These are phyloP conservation scores for Alosa alosa DNA, from an alignment of 2,113 vertebrate species.

Conservation along the genomic window DNA sequence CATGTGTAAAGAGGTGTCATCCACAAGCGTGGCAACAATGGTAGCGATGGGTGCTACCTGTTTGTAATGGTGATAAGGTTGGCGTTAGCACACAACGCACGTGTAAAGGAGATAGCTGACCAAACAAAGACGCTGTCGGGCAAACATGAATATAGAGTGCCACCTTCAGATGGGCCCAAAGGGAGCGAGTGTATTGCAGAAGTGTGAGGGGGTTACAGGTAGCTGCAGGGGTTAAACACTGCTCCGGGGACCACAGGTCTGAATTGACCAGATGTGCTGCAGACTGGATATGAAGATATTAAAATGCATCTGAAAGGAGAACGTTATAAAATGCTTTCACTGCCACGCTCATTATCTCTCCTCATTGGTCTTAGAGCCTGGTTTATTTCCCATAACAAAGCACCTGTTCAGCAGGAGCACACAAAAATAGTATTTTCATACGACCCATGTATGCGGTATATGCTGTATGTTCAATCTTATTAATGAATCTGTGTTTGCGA, in stretches of 20 bases:
- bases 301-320: constrained; percentile 8
- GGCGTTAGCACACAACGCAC: not conserved
- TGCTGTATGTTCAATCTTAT: not conserved
- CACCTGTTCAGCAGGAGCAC: constrained; percentile 1
- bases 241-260: not conserved
- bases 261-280: not conserved
- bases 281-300: not conserved
- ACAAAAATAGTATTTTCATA: not conserved
- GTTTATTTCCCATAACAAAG: constrained; percentile 19
- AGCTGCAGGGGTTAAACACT: not conserved
- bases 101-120: not conserved
- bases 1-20: constrained; percentile 47
- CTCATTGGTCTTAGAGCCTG: constrained; percentile 1
- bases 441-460: not conserved
- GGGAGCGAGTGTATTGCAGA: not conserved
- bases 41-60: constrained; percentile 37
- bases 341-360: not conserved
- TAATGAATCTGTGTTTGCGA: constrained; percentile 8
- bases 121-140: not conserved
- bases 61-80: constrained; percentile 46
- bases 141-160: not conserved
- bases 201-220: not conserved
- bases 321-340: constrained; percentile 1
- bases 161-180: not conserved
- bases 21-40: constrained; percentile 56